phyloP scores from a whole-genome alignment of 2,113 vertebrate species.

The Ptychochromis oligacanthus region DNA sequence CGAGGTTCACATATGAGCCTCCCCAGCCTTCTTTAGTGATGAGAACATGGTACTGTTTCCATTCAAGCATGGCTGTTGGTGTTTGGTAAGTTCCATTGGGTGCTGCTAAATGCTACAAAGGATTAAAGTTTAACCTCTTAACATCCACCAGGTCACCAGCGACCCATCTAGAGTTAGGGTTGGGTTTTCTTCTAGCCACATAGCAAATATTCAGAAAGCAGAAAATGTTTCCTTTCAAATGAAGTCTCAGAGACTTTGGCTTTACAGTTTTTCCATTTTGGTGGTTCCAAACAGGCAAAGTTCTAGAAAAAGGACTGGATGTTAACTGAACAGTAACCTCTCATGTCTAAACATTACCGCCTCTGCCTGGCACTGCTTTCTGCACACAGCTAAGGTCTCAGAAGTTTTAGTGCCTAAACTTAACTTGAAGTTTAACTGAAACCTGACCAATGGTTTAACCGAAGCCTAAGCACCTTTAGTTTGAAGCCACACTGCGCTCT shows the following conservation, averaged over 20 bases:
- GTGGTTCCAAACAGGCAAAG: no score
- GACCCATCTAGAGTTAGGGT: no score
- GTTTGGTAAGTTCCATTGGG: conserved; percentile 3
- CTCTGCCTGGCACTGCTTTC: no score
- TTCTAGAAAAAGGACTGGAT: background rate
- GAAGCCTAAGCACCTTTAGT: background rate
- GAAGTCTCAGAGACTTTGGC: background rate
- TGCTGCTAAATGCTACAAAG: background rate
- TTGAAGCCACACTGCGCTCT: no score
- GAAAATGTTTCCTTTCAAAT: background rate
- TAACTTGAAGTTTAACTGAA: background rate
- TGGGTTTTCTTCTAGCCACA: background rate
- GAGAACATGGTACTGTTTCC: background rate
- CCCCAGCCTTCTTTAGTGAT: background rate
- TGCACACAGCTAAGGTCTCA: background rate
- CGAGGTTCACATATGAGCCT: background rate
- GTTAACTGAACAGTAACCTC: background rate
- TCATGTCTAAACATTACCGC: background rate
- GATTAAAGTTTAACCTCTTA: background rate
- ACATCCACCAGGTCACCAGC: background rate
- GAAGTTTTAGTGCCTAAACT: background rate
- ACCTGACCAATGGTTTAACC: background rate
- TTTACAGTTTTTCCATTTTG: background rate
- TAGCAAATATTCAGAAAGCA: background rate
- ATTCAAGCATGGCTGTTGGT: background rate